Evolutionary conservation across 64 coral and sea anemone genomes (phyloP), one percentile per base, ranked within the genome.

Genomic region (Trachythela sp.): DNA sequence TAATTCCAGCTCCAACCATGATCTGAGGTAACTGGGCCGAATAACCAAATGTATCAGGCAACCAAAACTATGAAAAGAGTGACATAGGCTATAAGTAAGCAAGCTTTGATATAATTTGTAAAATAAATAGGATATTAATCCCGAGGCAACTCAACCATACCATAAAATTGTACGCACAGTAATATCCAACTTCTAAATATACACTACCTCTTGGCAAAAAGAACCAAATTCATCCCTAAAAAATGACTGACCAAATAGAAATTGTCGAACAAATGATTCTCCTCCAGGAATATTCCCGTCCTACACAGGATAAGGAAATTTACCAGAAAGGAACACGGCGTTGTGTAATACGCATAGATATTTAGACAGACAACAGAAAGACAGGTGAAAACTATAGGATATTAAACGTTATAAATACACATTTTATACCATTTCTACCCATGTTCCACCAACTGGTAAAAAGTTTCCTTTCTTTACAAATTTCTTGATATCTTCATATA

Each of bases 31-130:
- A 70, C 34, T 99, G 96, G 27, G 96, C 96, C 42, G 93, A 93
- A 85, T 99, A 99, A 48, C 96, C 96, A 93, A 99, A 99, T 13
- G 96, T 99, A 86, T 99, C 96, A 38, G 96, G 96, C 41, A 99
- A 89, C 96, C 96, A 99, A 40, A 99, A 99, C 96, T 99, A 58
- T 58, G 48, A 92, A 36, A 87, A 56, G 42, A 93, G n/a, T 13
- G 10, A 84, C 54, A 39, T 22, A 84, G 33, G 33, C n/a, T n/a
- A n/a, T n/a, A n/a, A n/a, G n/a, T n/a, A n/a, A n/a, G n/a, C n/a
- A n/a, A n/a, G n/a, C n/a, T n/a, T n/a, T n/a, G n/a, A n/a, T n/a
- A n/a, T n/a, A n/a, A n/a, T n/a, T n/a, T n/a, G n/a, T n/a, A n/a
- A n/a, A n/a, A n/a, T n/a, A n/a, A n/a, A n/a, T n/a, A n/a, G n/a